Conservation (phyloP, 2,888 invertebrate genomes). For the Zelleria hepariella region DNA sequence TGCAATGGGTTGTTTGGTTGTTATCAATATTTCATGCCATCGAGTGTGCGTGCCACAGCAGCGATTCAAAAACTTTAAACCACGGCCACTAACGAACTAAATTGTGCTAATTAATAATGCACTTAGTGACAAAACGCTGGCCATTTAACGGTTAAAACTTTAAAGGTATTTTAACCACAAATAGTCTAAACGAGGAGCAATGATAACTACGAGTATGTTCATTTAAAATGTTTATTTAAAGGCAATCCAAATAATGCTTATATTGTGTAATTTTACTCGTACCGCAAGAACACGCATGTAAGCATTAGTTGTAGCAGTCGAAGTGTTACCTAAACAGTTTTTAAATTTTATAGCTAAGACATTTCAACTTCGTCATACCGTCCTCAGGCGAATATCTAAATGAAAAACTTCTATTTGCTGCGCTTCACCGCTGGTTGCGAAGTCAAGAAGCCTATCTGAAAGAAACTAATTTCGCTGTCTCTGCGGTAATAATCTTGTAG, state of each 20-base stretch:
- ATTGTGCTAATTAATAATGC: neutral
- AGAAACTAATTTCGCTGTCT: neutral
- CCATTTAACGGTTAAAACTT: neutral
- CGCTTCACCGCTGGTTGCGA: neutral
- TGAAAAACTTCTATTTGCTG: neutral
- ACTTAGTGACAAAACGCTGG: neutral
- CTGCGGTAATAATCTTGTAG: neutral
- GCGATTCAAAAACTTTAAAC: neutral
- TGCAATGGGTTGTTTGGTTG: neutral
- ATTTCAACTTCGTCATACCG: too few species aligned
- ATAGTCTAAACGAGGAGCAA: neutral
- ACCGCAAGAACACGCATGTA: too few species aligned
- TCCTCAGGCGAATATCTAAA: too few species aligned
- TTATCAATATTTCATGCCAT: conserved; percentile 2
- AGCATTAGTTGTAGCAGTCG: too few species aligned
- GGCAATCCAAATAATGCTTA: too few species aligned
- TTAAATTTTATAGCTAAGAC: too few species aligned
- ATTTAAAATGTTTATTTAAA: too few species aligned
- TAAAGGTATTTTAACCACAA: neutral
- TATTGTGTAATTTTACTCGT: too few species aligned
- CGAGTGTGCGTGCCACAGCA: neutral
- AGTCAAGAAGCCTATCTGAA: neutral
- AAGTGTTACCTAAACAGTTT: too few species aligned
- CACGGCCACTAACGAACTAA: neutral
- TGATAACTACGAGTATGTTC: too few species aligned